A percentile compares a stretch with the other conserved stretches of the same genome.
Evolutionary conservation across 1,140 invertebrate genomes (phyloP).

Genomic region (Littorina saxatilis): DNA sequence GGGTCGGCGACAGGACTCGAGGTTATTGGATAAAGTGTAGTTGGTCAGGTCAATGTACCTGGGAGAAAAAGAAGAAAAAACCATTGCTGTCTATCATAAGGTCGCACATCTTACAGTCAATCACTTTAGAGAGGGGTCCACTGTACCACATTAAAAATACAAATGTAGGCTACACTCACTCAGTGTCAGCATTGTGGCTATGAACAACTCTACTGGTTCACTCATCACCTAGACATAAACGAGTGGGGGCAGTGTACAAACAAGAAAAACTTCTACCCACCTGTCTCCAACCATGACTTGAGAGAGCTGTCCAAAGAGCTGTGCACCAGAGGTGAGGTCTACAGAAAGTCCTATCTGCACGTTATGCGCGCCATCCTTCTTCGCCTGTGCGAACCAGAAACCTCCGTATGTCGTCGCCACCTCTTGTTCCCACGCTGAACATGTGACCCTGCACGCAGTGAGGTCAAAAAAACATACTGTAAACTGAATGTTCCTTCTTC

Average conservation of each 20-base stretch:
- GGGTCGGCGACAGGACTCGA: slow-evolving; percentile 8
- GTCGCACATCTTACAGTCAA: no score
- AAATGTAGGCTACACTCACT: background rate
- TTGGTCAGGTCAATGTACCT: slow-evolving; percentile 14
- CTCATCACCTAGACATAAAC: no score
- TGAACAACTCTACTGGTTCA: background rate
- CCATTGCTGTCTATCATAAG: no score
- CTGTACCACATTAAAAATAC: no score
- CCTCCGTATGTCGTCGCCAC: slow-evolving; percentile 16
- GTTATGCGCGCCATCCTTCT: background rate
- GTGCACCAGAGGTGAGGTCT: background rate
- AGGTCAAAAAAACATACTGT: background rate
- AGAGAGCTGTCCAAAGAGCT: background rate
- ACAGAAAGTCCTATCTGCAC: background rate
- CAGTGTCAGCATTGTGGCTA: background rate
- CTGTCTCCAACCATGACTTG: slow-evolving; percentile 7
- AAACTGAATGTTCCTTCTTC: no score
- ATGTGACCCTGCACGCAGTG: slow-evolving; percentile 14
- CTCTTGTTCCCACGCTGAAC: slow-evolving; percentile 9
- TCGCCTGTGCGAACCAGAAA: background rate
- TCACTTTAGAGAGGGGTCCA: no score
- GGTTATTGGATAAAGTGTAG: background rate
- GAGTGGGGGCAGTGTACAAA: no score
- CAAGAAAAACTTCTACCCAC: background rate
- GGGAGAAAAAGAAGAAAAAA: no score